A percentile compares a stretch with the other conserved stretches of the same genome.
Conservation (phyloP, 2,797 vertebrate species). For the Margarornis squamiger region DNA sequence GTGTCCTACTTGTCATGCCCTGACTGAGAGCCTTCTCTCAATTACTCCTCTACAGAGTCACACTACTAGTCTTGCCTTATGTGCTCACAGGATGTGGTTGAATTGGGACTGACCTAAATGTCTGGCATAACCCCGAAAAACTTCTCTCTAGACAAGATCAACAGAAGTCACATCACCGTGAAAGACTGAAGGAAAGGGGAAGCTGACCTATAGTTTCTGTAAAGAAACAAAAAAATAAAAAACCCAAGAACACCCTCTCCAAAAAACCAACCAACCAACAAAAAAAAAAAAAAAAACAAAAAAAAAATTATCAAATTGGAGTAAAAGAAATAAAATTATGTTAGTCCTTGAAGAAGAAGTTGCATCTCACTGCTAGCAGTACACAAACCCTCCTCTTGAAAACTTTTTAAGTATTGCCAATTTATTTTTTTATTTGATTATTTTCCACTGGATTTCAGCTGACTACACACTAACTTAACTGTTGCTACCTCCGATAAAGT, state of each 20-base stretch:
- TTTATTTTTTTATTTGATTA: neutral
- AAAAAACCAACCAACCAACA: too few species aligned
- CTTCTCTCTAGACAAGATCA: neutral
- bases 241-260: too few species aligned
- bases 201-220: neutral
- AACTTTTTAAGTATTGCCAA: neutral
- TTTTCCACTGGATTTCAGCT: neutral
- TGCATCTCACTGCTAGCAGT: neutral
- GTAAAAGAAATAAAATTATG: neutral
- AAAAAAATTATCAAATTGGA: neutral
- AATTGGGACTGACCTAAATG: neutral
- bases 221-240: neutral
- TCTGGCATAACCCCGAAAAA: neutral
- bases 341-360: neutral
- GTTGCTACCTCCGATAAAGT: neutral
- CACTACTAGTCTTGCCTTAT: neutral
- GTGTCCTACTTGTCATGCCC: neutral
- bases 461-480: neutral
- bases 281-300: accelerated
- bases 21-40: accelerated
- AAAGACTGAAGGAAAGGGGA: neutral
- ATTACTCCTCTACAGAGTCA: neutral
- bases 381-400: neutral
- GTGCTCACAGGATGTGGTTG: neutral
- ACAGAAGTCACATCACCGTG: neutral